phyloP scores from a whole-genome alignment of 2,797 vertebrate genomes.

The Lepus townsendii region DNA sequence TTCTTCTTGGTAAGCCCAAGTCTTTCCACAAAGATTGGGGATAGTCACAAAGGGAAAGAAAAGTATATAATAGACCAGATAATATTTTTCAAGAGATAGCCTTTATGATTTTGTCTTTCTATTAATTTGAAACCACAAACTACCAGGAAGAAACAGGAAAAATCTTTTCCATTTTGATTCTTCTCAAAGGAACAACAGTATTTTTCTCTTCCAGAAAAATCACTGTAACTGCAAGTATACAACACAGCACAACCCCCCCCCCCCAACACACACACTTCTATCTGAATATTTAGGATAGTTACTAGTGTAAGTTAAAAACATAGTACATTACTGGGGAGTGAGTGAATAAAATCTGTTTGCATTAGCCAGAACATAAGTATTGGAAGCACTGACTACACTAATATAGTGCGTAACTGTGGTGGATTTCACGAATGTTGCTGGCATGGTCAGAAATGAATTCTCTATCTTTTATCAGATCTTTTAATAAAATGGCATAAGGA shows the following conservation, averaged over 20 bases:
- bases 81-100: neutral
- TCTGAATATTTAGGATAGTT: neutral
- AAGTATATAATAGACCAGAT: neutral
- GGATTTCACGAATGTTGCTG: neutral
- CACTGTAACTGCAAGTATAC: neutral
- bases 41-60: neutral
- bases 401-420: neutral
- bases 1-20: neutral
- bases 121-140: neutral
- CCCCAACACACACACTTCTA: neutral
- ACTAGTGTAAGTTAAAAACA: neutral
- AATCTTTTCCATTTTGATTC: slow-evolving; percentile 29
- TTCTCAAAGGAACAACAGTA: neutral
- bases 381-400: neutral
- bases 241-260: too few relatives aligned
- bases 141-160: neutral
- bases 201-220: slow-evolving; percentile 30
- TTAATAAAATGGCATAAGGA: neutral
- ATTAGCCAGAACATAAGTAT: neutral
- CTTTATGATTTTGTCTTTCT: slow-evolving; percentile 23
- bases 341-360: slow-evolving; percentile 3
- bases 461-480: neutral
- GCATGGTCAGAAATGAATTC: neutral
- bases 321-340: neutral
- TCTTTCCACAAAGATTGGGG: neutral